phyloP scores from a whole-genome alignment of 2,888 invertebrate genomes.

The Dynastes hyllus region DNA sequence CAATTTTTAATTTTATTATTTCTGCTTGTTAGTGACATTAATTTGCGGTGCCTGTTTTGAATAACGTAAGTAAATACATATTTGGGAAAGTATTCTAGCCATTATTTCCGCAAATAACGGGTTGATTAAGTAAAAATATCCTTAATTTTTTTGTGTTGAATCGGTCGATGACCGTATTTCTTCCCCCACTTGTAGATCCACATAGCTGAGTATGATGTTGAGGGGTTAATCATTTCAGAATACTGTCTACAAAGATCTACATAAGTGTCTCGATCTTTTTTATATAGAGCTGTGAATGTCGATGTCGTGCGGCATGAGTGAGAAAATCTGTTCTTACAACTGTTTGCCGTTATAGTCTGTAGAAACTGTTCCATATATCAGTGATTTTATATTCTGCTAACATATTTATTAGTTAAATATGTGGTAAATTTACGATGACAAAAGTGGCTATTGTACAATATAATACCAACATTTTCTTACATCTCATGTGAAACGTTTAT shows the following conservation, averaged over 20 bases:
- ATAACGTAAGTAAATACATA: too few species aligned
- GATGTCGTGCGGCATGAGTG: constrained; percentile 23
- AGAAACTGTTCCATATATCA: constrained; percentile 17
- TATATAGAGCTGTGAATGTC: constrained; percentile 21
- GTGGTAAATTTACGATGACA: neutral
- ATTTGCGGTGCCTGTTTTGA: neutral
- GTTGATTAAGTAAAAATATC: too few species aligned
- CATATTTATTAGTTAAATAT: constrained; percentile 21
- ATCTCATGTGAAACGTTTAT: too few species aligned
- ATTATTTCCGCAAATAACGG: too few species aligned
- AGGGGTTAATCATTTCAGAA: constrained; percentile 36
- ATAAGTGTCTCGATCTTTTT: constrained; percentile 24
- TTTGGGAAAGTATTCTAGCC: too few species aligned
- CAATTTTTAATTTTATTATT: constrained; percentile 6
- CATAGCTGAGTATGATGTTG: neutral
- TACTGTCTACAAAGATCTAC: constrained; percentile 1
- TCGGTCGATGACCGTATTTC: constrained; percentile 30
- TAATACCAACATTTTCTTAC: too few species aligned
- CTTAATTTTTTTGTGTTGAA: neutral
- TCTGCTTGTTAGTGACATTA: neutral
- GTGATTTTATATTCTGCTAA: constrained; percentile 26
- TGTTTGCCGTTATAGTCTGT: constrained; percentile 2
- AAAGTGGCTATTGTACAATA: neutral
- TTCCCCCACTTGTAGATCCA: constrained; percentile 24
- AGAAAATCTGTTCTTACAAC: constrained; percentile 37